Base-by-base conservation (phyloP, 2,113 vertebrate genomes). In the Galeopterus variegatus region DNA sequence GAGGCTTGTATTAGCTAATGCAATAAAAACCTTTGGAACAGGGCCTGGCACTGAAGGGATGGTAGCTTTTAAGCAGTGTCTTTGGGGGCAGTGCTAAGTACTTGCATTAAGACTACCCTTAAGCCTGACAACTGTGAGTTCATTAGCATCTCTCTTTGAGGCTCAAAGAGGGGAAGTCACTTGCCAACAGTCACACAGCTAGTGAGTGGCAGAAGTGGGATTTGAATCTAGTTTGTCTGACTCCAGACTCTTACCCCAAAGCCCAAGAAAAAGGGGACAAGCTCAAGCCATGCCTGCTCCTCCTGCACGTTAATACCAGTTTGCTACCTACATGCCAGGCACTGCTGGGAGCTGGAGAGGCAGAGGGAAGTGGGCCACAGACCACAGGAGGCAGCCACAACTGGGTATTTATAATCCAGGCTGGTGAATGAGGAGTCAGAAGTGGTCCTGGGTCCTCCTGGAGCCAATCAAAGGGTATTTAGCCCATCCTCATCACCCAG, bases 41-140 rank as follows among this genome's bases (percentile, higher is more conserved):
- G 45, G n/a, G 73, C 62, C 75, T 50, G 75, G 69, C 31, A 0
- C 13, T 1, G 10, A 50, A 45, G 14, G 12, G 4, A 9, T 1
- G 60, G 17, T 12, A 18, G 7, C 18, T 52, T 13, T 17, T 6
- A 19, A 12, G 50, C 0, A 31, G 18, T n/a, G 52, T 6, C 36
- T n/a, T 26, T 11, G 41, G 52, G 8, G 23, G 6, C 26, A 1
- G 7, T 0, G 14, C 76, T 2, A 1, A 5, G 5, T 1, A 7
- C 26, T 5, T 5, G 13, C 1, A 5, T 8, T 5, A 41, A 12
- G 41, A 41, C 41, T 7, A 24, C 52, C 58, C 26, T 23, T 10
- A 45, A 65, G 64, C 56, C 36, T 72, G 82, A 21, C n/a, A 21
- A 48, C 28, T 48, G 58, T 36, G 24, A 45, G 48, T 48, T 28